Evolutionary conservation across 1,140 invertebrate genomes (phyloP), one percentile per base, ranked within the genome.

Genomic region (Acyrthosiphon pisum): DNA sequence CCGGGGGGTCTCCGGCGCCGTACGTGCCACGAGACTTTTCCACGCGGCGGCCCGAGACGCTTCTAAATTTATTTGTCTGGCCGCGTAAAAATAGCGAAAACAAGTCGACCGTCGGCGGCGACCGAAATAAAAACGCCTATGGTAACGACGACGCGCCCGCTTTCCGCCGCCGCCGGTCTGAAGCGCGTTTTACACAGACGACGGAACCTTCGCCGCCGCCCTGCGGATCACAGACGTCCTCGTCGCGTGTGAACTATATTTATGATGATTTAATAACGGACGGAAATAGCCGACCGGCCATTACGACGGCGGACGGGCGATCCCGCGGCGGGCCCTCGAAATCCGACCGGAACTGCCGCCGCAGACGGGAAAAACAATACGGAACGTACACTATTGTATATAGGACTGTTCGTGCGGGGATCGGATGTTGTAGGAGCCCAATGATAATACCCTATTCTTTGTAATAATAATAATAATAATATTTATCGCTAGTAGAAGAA

Each of bases 11-110:
- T 30, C 18, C 60, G 30, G 6, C 60, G 60, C 26, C 60, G 37
- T 84, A 83, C 83, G 83, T 84, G 83, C 83, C 23, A 14, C 83
- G 37, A 41, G 83, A 84, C 83, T 26, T 84, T 84, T 44, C 22
- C 83, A 26, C 37, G 37, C 81, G 60, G 30, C 30, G 11, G 60
- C 2, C 60, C 30, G 22, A 84, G 83, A 84, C 41, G 11, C 37
- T 84, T 84, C 83, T 84, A 84, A 84, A 84, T 84, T 44, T 44
- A 44, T 84, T 84, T 14, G 83, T 84, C 83, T 84, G 83, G 83
- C 23, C 41, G 83, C 9, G 41, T 84, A 84, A 84, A 84, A 84
- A 84, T 84, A 84, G 83, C 37, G 37, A 84, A 84, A 84, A 84
- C 30, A 44, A 84, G 37, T 84, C 37, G 83, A 84, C 83, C 41